phyloP scores from a whole-genome alignment of 2,113 vertebrate species.

The Ginglymostoma cirratum region DNA sequence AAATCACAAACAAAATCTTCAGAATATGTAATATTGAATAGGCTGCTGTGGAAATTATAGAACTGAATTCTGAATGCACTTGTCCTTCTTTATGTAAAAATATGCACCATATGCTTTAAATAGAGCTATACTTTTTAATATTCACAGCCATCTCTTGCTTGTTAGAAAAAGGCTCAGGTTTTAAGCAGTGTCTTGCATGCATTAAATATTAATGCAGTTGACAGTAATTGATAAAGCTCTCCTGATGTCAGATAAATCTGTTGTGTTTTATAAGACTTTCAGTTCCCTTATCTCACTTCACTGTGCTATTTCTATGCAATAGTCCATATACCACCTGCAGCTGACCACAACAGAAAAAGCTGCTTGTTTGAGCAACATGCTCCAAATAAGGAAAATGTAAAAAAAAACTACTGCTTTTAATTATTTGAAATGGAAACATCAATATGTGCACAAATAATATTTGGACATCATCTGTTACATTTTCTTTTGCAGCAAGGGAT shows the following conservation, averaged over 20 bases:
- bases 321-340: not conserved
- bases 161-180: not conserved
- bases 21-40: not conserved
- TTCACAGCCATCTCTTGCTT: constrained; percentile 11
- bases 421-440: not conserved
- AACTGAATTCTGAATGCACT: not conserved
- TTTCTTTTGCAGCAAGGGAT: not conserved
- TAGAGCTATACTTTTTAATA: not conserved
- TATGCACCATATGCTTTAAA: not conserved
- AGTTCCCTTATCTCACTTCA: not conserved
- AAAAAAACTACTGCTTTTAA: not conserved
- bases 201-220: not conserved
- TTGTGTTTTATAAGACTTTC: not conserved
- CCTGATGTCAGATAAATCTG: constrained; percentile 9
- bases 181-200: not conserved
- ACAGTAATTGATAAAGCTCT: constrained; percentile 16
- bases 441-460: not conserved
- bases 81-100: not conserved
- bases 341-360: not conserved
- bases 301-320: not conserved
- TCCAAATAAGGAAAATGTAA: not conserved
- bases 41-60: not conserved
- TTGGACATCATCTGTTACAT: not conserved
- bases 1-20: not conserved
- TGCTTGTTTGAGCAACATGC: not conserved